Percentiles rank a stretch among this genome's conserved stretches.
Conservation (phyloP, 30 jellyfish, hydroid and myxozoan genomes). For the Aurelia sp. region DNA sequence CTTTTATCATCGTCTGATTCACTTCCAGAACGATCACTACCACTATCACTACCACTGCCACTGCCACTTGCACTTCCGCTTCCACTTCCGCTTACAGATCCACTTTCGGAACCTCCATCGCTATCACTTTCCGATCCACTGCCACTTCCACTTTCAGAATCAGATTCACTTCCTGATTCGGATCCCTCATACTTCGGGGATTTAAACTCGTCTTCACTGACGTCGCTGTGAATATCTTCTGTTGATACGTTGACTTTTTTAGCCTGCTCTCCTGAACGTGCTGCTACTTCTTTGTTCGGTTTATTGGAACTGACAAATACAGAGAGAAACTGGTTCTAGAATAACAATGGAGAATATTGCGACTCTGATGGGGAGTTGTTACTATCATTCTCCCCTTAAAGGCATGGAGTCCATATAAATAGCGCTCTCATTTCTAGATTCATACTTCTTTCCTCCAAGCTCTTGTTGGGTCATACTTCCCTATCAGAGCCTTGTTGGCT, state of each 20-base stretch:
- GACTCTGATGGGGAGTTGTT: no score
- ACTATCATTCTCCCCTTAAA: no score
- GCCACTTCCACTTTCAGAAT: slow-evolving; percentile 79
- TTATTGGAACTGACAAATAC: no score
- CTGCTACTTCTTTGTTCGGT: no score
- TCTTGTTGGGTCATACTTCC: no score
- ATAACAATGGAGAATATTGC: no score
- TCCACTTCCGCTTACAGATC: slow-evolving; percentile 65
- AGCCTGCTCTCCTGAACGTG: background rate
- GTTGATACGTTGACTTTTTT: background rate
- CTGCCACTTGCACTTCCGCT: slow-evolving; percentile 53
- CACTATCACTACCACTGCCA: slow-evolving; percentile 61
- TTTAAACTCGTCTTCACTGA: slow-evolving; percentile 82
- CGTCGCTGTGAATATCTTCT: slow-evolving; percentile 26
- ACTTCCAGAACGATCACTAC: slow-evolving; percentile 44
- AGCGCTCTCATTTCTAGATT: no score
- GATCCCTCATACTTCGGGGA: slow-evolving; percentile 81
- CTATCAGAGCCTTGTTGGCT: no score
- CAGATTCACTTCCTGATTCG: slow-evolving; percentile 78
- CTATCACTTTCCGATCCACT: slow-evolving; percentile 82
- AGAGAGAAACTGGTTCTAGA: no score
- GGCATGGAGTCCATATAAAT: no score
- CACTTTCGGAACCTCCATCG: slow-evolving; percentile 53
- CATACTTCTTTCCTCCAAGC: no score
- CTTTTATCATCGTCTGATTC: slow-evolving; percentile 21